A percentile compares a stretch with the other conserved stretches of the same genome.
Conservation (phyloP, 2,113 vertebrate genomes). For the Dendrocopos noguchii region DNA sequence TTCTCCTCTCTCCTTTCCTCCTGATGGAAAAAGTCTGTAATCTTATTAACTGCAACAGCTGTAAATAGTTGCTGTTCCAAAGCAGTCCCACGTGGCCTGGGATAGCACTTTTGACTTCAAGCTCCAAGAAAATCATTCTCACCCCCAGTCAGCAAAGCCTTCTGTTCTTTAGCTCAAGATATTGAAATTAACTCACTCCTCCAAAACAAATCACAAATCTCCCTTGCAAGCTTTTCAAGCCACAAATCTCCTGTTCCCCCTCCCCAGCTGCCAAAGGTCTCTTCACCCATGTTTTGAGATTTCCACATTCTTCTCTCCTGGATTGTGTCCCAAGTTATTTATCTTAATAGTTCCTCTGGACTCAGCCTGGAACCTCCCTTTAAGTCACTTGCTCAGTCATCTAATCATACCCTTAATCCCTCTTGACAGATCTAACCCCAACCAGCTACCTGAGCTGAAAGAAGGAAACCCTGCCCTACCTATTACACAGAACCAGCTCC, state of each 20-base stretch:
- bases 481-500: neutral
- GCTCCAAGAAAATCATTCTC: neutral
- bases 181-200: neutral
- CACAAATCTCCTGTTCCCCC: neutral
- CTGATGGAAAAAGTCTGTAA: constrained; percentile 45
- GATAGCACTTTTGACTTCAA: neutral
- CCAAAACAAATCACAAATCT: neutral
- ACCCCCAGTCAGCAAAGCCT: neutral
- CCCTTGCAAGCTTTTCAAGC: neutral
- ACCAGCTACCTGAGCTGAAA: neutral
- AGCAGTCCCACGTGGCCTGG: neutral
- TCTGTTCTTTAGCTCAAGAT: neutral
- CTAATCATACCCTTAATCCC: constrained; percentile 63
- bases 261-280: neutral
- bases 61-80: constrained; percentile 62
- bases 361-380: constrained; percentile 60
- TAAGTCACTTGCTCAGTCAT: constrained; percentile 62
- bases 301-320: constrained; percentile 15
- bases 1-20: constrained; percentile 32
- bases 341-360: constrained; percentile 1
- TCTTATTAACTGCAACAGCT: constrained; percentile 66
- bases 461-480: constrained; percentile 22
- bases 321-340: neutral
- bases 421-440: constrained; percentile 25
- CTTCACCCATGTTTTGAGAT: neutral